Conservation (phyloP, 1,140 invertebrate species). For the Drosophila azteca region DNA sequence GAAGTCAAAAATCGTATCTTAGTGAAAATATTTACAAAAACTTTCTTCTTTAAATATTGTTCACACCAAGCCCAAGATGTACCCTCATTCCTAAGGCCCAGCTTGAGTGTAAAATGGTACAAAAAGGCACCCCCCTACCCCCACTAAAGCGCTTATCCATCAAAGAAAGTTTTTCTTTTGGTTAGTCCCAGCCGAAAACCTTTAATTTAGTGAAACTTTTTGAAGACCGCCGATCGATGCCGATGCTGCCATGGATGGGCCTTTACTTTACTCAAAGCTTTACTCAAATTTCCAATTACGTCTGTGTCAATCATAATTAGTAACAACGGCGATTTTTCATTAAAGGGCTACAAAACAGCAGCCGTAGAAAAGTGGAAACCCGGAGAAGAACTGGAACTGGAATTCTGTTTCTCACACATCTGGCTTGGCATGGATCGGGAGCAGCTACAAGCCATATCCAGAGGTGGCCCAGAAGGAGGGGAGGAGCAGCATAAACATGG, state of each 20-base stretch:
- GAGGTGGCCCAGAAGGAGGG: constrained; percentile 12
- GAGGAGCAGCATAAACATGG: constrained; percentile 45
- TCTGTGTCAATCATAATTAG: constrained; percentile 84
- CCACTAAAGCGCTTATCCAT: constrained; percentile 64
- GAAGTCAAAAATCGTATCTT: constrained; percentile 8
- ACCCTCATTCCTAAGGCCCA: constrained; percentile 3
- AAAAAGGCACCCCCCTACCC: constrained; percentile 29
- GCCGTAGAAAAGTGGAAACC: constrained; percentile 27
- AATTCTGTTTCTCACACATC: constrained; percentile 74
- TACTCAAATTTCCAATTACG: constrained; percentile 83
- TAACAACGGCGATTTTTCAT: constrained; percentile 83
- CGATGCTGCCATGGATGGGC: constrained; percentile 29
- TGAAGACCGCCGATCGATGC: constrained; percentile 68
- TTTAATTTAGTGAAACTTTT: constrained; percentile 81
- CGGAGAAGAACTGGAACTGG: constrained; percentile 17
- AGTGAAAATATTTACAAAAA: constrained; percentile 26
- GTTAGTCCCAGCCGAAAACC: constrained; percentile 69
- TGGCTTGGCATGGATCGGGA: constrained; percentile 60
- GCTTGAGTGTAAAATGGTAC: constrained; percentile 15
- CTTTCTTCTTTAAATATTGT: constrained; percentile 64
- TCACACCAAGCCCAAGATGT: constrained; percentile 52
- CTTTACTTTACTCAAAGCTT: constrained; percentile 52
- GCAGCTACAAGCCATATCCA: constrained; percentile 40
- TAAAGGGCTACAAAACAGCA: constrained; percentile 63
- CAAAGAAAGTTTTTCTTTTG: constrained; percentile 74